Evolutionary conservation across 2,797 vertebrate species (phyloP).

Genomic region (Lophotriccus pileatus): DNA sequence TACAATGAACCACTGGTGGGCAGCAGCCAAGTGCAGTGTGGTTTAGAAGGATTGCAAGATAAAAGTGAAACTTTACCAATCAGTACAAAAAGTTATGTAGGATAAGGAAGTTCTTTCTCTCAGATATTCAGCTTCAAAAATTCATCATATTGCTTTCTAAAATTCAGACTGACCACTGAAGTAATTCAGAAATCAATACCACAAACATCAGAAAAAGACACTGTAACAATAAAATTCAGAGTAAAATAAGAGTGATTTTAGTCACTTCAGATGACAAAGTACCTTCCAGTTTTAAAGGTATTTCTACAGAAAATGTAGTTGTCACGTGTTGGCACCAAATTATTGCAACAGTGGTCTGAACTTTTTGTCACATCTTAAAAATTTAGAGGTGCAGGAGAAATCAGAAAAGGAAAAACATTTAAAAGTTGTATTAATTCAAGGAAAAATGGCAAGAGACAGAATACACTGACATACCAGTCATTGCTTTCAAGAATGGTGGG

Average conservation of each 20-base stretch:
- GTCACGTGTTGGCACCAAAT: background rate
- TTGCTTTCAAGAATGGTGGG: background rate
- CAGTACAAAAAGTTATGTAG: background rate
- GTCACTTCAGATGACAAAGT: background rate
- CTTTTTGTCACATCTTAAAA: background rate
- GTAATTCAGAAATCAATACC: background rate
- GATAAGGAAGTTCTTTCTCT: background rate
- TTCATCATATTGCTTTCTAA: background rate
- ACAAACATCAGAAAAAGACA: background rate
- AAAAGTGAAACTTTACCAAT: background rate
- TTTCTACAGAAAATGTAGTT: background rate
- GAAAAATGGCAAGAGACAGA: background rate
- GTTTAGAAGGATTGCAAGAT: background rate
- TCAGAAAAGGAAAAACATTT: background rate
- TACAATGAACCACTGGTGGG: slow-evolving; percentile 62
- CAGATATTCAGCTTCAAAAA: background rate
- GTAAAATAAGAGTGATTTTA: background rate
- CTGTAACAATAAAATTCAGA: background rate
- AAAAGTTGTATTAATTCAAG: background rate
- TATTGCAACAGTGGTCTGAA: background rate
- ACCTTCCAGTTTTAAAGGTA: background rate
- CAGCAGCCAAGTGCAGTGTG: slow-evolving; percentile 48
- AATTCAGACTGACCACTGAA: background rate
- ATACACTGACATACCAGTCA: rapidly evolving
- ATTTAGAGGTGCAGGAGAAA: background rate